phyloP scores from a whole-genome alignment of 2,113 vertebrate species.

The Forbesichthys papilliferus region DNA sequence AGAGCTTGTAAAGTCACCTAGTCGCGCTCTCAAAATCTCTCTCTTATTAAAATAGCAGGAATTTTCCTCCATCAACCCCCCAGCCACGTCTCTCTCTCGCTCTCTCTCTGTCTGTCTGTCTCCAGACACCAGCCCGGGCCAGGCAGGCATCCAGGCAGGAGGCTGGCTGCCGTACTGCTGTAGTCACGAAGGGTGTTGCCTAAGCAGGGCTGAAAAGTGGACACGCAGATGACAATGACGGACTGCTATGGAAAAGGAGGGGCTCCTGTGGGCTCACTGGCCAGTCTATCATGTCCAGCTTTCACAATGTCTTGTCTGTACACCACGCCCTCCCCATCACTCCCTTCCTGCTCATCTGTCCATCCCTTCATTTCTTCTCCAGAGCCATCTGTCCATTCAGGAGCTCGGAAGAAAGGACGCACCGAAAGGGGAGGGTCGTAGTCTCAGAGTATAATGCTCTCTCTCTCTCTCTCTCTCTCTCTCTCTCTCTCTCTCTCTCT shows the following conservation, averaged over 20 bases:
- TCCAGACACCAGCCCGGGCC: slow-evolving; percentile 15
- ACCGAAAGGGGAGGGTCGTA: slow-evolving; percentile 39
- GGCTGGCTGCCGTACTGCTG: background rate
- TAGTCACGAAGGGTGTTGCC: slow-evolving; percentile 5
- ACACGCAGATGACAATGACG: background rate
- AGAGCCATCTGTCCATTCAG: slow-evolving; percentile 46
- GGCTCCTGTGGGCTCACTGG: background rate
- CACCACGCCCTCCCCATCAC: slow-evolving; percentile 16
- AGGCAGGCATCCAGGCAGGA: background rate
- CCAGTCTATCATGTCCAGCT: slow-evolving; percentile 22
- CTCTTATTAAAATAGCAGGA: slow-evolving; percentile 68
- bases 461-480: slow-evolving; percentile 37
- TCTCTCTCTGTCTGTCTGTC: slow-evolving; percentile 12
- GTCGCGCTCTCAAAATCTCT: slow-evolving; percentile 39
- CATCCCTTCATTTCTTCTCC: slow-evolving; percentile 29
- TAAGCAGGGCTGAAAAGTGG: slow-evolving; percentile 7
- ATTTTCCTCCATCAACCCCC: slow-evolving; percentile 22
- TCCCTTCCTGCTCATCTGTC: slow-evolving; percentile 30
- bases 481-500: background rate
- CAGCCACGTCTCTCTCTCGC: background rate
- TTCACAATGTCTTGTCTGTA: background rate
- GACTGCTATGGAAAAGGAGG: background rate
- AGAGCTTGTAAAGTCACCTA: slow-evolving; percentile 51
- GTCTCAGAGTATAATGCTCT: slow-evolving; percentile 52
- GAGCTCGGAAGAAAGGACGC: slow-evolving; percentile 33